phyloP scores from a whole-genome alignment of 2,888 invertebrate genomes.

The Acrocyrtus sp. region DNA sequence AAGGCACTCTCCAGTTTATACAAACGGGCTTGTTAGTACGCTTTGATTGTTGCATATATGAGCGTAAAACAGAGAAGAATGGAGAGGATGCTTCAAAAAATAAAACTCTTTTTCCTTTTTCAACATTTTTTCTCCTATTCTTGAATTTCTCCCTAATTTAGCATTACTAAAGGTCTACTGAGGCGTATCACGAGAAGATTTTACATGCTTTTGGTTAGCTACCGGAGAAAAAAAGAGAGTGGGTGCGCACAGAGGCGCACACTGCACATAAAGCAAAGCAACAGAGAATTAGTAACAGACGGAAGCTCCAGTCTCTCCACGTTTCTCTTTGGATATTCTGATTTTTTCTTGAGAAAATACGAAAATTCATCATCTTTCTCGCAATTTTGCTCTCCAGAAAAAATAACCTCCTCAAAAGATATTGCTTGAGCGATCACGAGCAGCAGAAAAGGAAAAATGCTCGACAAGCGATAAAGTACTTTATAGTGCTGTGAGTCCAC shows the following conservation, averaged over 20 bases:
- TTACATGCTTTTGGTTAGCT: background rate
- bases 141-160: conserved; percentile 16
- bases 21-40: no score
- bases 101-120: conserved; percentile 13
- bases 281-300: background rate
- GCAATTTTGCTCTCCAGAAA: background rate
- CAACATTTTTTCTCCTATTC: no score
- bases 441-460: background rate
- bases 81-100: no score
- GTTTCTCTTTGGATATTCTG: no score
- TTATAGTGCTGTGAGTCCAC: no score
- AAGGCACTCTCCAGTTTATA: background rate
- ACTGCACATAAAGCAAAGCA: background rate
- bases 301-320: no score
- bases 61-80: no score
- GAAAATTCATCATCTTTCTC: conserved; percentile 25
- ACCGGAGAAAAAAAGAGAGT: background rate
- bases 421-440: background rate
- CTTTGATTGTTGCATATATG: no score
- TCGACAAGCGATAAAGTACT: background rate
- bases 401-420: background rate
- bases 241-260: background rate
- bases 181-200: conserved; percentile 1
- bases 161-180: conserved; percentile 6
- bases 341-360: background rate